Evolutionary conservation across 92 coral and sea anemone genomes (phyloP), one percentile per base, ranked within the genome.

Genomic region (Micromussa lordhowensis): DNA sequence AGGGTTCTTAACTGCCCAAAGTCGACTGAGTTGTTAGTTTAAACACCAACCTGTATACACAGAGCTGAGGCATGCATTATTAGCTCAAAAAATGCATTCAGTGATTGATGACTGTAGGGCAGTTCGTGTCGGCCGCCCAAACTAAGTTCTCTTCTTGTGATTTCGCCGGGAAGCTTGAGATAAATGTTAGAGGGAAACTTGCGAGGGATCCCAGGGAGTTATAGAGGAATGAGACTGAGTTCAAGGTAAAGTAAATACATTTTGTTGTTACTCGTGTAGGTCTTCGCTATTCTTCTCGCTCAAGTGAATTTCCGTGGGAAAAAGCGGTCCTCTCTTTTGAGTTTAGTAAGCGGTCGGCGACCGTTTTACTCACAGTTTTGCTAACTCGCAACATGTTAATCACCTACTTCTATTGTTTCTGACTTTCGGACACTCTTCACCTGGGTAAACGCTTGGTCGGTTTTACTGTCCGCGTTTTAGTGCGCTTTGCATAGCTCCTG

Each of bases 11-110:
- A 88, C 92, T 74, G 82, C 84, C 86, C 94, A 88, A 82, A 93
- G 90, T 91, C 80, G 87, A 72, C 78, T 54, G 79, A 64, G 81
- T 84, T 95, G 93, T 89, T 95, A 93, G 94, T 93, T 91, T 94
- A 93, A 94, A 95, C 94, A 95, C 68, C 90, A 78, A 73, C 92
- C 82, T 93, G 94, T 90, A 95, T 89, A 93, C 94, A 91, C 94
- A 88, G 91, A 75, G 69, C 51, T 44, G 51, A 70, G 90, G 51
- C 40, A 49, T 26, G 72, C 86, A 68, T 81, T 87, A 87, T 87
- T 87, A 58, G 83, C 66, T 68, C 86, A 68, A 77, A 87, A 87
- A 87, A 87, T 87, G 78, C 85, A 80, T 36, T 69, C 71, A 32
- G 51, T 80, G 79, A 81, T 87, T 87, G 90, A 87, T 80, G 19